Base-by-base conservation (phyloP, 2,113 vertebrate genomes). In the Eulacestoma nigropectus region DNA sequence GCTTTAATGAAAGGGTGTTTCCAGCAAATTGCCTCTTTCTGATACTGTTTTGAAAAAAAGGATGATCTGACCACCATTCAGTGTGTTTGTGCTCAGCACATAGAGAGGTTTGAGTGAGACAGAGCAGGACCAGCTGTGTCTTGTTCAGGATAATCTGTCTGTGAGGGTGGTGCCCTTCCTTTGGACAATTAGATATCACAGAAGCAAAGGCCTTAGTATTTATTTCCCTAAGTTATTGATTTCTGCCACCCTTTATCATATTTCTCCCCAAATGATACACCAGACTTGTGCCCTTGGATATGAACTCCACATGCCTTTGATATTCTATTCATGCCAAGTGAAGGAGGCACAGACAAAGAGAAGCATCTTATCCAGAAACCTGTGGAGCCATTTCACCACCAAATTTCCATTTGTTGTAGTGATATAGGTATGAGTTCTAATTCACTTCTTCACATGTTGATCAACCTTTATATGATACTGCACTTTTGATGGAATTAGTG, bases 211-310 rank as follows among this genome's bases (percentile, higher is more conserved):
- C 16, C 26, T 64, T 47, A 18, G 7, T n/a, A 44, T 72, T 72
- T 44, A 22, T 90, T 92, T 64, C 19, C 11, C 2, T 32, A 32
- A 60, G 4, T 57, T 65, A 47, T 3, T 62, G 11, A 21, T 86
- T 77, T 84, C 42, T 84, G 41, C 15, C 50, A 73, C 72, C 7
- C 7, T 46, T 50, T 78, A 7, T 59, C 23, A 12, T 33, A 42
- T 49, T 29, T 81, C 9, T 77, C 42, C 42, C 22, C 21, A 64
- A 9, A 53, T 63, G 35, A 59, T 7, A 35, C 4, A 7, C 10
- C 22, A 65, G 50, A 6, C 17, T 78, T 3, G 1, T 1, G 1
- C 33, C 59, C 78, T 27, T 10, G 10, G 8, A 0, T n/a, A 21
- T 53, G 16, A 52, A 2, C 10, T 82, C 19, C 39, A 41, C 5